Percentiles rank a stretch among this genome's conserved stretches.
phyloP scores from a whole-genome alignment of 2,113 vertebrate genomes.

The Atrichornis clamosus region DNA sequence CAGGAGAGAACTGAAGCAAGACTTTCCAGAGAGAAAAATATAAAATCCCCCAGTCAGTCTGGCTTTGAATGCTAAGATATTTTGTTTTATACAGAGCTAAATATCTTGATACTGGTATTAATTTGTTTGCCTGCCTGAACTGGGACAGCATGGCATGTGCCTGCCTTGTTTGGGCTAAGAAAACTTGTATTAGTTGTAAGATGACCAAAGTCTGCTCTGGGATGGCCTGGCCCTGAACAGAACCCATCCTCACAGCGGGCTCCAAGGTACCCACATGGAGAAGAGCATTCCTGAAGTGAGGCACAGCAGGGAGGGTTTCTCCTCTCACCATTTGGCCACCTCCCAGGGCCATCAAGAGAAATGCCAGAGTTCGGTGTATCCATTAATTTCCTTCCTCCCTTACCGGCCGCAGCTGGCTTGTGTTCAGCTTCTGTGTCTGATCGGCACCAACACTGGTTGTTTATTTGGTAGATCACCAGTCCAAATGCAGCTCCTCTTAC shows the following conservation, averaged over 20 bases:
- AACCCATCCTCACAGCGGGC: neutral
- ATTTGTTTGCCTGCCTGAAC: neutral
- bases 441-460: neutral
- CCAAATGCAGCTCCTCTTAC: neutral
- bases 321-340: neutral
- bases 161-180: neutral
- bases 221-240: neutral
- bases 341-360: neutral
- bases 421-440: neutral
- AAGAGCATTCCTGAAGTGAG: neutral
- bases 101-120: neutral
- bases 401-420: neutral
- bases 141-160: neutral
- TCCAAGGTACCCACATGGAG: neutral
- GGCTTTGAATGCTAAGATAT: neutral
- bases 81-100: neutral
- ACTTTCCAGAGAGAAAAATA: neutral
- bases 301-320: neutral
- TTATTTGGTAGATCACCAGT: neutral
- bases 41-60: neutral
- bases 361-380: fast-evolving
- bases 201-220: neutral
- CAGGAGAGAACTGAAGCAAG: neutral
- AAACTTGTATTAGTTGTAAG: neutral
- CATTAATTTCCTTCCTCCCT: neutral